Base-by-base conservation (phyloP, 1,140 invertebrate genomes). In the Euura saliciscinereae region DNA sequence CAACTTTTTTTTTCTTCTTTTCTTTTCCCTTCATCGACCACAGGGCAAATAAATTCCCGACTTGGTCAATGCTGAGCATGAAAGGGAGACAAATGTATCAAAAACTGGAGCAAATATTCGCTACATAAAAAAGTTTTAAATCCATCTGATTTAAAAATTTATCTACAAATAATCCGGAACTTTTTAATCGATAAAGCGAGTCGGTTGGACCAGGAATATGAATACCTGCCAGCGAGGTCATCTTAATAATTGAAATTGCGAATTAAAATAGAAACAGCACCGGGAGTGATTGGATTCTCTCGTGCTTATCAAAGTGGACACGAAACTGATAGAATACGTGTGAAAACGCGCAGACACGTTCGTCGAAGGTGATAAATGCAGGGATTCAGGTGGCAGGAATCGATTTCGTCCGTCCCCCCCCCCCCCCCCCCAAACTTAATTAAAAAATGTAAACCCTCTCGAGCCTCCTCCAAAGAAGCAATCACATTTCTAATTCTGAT, bases 231-330 rank as follows among this genome's bases (percentile, higher is more conserved):
- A 59, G 13, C 6, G 51, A 59, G 51, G 51, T 59, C 51, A n/a
- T 59, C 51, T 59, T 59, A 3, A 59, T 59, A 59, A 59, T 59
- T 59, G 51, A 4, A 59, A 59, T n/a, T 2, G 51, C 13, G 51
- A 59, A 59, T 59, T 59, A n/a, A 59, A 59, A 59, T 59, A 59
- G 51, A 59, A 59, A 59, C 13, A 59, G 51, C 51, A 11, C 51
- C 51, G 28, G 28, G 28, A n/a, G 51, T 59, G 51, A 59, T 59
- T 59, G 51, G 51, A 59, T 11, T 59, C 51, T n/a, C 51, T 59
- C 13, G 8, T 59, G 51, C 51, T 59, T 6, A 5, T 59, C 2
- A 59, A 59, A 59, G 51, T 59, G 13, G 51, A 59, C 10, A 59
- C 13, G 5, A 59, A 59, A 11, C 51, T n/a, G 5, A 59, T 59